Percentiles rank a stretch among this genome's conserved stretches.
phyloP scores from a whole-genome alignment of 92 coral and sea anemone genomes.

The Umimayanthus chanpuru region DNA sequence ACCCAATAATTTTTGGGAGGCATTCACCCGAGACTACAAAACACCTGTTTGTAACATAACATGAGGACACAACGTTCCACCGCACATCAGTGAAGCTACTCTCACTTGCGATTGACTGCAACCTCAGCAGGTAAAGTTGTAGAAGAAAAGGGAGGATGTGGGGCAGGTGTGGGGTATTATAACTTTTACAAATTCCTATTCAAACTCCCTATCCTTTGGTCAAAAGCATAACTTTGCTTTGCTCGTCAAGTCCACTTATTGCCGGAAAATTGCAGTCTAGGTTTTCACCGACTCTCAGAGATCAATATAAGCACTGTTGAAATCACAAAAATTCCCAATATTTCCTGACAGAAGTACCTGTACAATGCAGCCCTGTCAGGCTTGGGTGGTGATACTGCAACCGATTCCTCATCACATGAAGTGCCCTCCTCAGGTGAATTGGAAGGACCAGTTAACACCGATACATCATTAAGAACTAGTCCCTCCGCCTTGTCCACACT shows the following conservation, averaged over 20 bases:
- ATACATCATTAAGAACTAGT: conserved; percentile 58
- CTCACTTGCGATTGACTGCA: no score
- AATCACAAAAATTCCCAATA: not conserved
- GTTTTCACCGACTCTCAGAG: not conserved
- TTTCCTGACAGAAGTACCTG: conserved; percentile 40
- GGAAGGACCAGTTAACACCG: conserved; percentile 48
- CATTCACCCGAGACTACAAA: no score
- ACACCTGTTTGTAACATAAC: not conserved
- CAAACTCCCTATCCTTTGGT: no score
- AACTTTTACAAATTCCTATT: no score
- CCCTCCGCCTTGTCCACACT: conserved; percentile 58
- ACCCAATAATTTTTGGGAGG: not conserved
- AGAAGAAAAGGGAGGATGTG: no score
- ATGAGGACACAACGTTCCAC: not conserved
- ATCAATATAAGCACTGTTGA: not conserved
- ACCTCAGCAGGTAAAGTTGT: no score
- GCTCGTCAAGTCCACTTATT: no score
- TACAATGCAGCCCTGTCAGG: conserved; percentile 62
- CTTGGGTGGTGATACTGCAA: conserved; percentile 16
- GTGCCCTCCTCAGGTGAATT: conserved; percentile 3
- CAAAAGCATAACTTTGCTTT: no score
- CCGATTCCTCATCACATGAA: not conserved
- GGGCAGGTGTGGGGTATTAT: no score
- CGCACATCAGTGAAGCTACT: no score
- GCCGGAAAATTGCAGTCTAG: not conserved